These are phyloP conservation scores for Urocyon cinereoargenteus DNA, from an alignment of 2,797 vertebrate species.

Conservation along the genomic window DNA sequence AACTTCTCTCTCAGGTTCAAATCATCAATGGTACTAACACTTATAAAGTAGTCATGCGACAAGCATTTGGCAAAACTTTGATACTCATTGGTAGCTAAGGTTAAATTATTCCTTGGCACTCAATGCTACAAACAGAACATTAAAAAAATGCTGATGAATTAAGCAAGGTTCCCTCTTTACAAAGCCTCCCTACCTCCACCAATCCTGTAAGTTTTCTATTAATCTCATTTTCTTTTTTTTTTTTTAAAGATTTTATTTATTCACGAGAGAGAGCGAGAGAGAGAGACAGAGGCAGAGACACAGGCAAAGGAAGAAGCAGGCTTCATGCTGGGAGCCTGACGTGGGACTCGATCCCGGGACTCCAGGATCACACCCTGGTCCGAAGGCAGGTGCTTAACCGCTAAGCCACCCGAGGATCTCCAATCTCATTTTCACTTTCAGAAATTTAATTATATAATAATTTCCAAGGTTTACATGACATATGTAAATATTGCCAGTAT, in stretches of 20 bases:
- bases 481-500: neutral
- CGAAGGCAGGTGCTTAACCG: no score
- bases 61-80: neutral
- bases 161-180: neutral
- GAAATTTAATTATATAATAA: neutral
- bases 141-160: neutral
- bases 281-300: no score
- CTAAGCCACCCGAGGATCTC: no score
- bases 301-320: no score
- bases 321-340: no score
- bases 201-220: neutral
- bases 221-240: neutral
- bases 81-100: neutral
- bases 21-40: neutral
- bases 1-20: neutral
- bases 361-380: no score
- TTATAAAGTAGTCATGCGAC: neutral
- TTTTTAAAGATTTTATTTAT: no score
- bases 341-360: no score
- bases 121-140: neutral
- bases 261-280: no score
- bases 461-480: neutral
- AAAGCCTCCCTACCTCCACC: neutral
- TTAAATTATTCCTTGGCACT: neutral
- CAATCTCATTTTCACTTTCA: constrained; percentile 34